A percentile compares a stretch with the other conserved stretches of the same genome.
These are phyloP conservation scores for Allygus modestus DNA, from an alignment of 2,888 invertebrate species.

Conservation along the genomic window DNA sequence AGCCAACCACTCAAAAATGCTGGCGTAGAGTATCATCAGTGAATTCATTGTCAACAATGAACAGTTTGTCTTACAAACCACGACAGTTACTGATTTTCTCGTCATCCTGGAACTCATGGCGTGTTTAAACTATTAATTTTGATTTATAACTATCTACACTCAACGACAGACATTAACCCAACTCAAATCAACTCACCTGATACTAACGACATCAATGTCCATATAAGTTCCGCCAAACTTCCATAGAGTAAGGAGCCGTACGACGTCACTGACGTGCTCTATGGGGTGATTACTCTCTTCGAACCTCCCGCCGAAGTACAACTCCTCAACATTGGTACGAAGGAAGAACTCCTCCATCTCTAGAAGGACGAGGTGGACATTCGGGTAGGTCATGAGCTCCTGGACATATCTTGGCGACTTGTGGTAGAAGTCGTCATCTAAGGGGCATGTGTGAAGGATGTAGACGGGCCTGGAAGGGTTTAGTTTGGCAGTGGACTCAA, in stretches of 20 bases:
- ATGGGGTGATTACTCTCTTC: constrained; percentile 61
- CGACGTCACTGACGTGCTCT: constrained; percentile 65
- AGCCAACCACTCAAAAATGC: too few relatives aligned
- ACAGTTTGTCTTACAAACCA: too few relatives aligned
- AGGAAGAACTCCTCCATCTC: constrained; percentile 44
- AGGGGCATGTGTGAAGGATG: constrained; percentile 59
- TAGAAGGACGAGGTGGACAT: constrained; percentile 39
- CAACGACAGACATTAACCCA: too few relatives aligned
- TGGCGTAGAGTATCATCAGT: too few relatives aligned
- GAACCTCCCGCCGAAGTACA: constrained; percentile 49
- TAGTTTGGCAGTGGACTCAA: constrained; percentile 61
- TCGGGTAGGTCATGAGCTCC: constrained; percentile 74
- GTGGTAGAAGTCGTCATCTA: constrained; percentile 52
- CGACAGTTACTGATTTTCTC: too few relatives aligned
- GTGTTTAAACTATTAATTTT: too few relatives aligned
- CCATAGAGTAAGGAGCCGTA: constrained; percentile 64
- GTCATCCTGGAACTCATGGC: too few relatives aligned
- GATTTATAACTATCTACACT: too few relatives aligned
- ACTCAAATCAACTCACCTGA: constrained; percentile 64
- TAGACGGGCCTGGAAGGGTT: constrained; percentile 56
- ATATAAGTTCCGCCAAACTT: constrained; percentile 66
- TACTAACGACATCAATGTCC: constrained; percentile 65
- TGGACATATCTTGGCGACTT: constrained; percentile 69
- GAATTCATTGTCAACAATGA: too few relatives aligned
- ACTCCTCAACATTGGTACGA: constrained; percentile 18